Evolutionary conservation across 2,888 invertebrate species (phyloP).

Genomic region (Drosophila testacea): DNA sequence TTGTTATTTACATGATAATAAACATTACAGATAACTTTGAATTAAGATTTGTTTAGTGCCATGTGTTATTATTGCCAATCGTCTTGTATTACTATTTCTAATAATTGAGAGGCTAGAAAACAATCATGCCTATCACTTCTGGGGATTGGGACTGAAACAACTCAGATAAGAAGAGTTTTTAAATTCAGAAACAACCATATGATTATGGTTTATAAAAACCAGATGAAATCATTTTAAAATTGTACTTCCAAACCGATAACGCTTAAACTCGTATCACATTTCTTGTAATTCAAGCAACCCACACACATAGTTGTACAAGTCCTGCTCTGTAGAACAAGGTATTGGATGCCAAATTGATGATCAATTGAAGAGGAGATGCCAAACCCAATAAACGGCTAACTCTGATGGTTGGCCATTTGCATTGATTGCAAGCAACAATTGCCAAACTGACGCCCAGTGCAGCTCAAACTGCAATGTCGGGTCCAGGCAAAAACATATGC

Average conservation of each 20-base stretch:
- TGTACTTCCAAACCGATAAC: conserved; percentile 3
- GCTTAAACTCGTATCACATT: conserved; percentile 9
- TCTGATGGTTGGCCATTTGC: conserved; percentile 44
- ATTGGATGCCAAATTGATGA: conserved; percentile 31
- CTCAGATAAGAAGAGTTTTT: too few relatives aligned
- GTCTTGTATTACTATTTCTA: too few relatives aligned
- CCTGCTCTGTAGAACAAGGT: neutral
- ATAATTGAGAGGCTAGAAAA: too few relatives aligned
- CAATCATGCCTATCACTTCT: too few relatives aligned
- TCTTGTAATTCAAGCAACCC: conserved; percentile 16
- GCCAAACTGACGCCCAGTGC: conserved; percentile 35
- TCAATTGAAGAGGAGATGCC: conserved; percentile 26
- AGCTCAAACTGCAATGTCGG: conserved; percentile 37
- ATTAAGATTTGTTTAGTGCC: neutral
- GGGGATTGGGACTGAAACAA: too few relatives aligned
- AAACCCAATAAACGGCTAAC: conserved; percentile 36
- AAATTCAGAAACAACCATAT: too few relatives aligned
- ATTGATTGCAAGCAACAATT: conserved; percentile 32
- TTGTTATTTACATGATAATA: neutral
- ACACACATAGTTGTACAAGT: conserved; percentile 3
- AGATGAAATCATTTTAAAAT: conserved; percentile 4
- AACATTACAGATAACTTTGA: neutral
- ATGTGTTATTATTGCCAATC: too few relatives aligned
- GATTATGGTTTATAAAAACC: conserved; percentile 6
- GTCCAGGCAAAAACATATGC: neutral